Evolutionary conservation across 2,797 vertebrate genomes (phyloP).

Genomic region (Petrocephalus sullivani): DNA sequence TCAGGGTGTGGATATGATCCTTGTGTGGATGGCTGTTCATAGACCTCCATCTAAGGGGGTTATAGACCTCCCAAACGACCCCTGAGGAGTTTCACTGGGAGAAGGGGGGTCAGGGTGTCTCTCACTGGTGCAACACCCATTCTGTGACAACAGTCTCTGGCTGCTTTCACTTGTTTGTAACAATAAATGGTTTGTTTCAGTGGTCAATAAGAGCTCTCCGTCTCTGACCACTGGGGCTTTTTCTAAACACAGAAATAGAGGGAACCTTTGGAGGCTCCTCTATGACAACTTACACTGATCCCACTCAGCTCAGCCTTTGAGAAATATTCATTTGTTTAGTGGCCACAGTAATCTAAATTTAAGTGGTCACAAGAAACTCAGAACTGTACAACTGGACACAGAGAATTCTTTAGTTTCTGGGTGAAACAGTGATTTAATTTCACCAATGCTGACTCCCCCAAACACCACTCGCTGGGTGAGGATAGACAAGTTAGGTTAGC

Average conservation of each 20-base stretch:
- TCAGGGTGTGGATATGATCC: constrained; percentile 3
- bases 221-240: not conserved
- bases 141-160: not conserved
- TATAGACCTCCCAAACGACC: not conserved
- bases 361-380: not conserved
- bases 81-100: not conserved
- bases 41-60: not conserved
- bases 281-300: not conserved
- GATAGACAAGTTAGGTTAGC: not conserved
- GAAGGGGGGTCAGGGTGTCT: not conserved
- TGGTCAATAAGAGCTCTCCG: not conserved
- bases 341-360: not conserved
- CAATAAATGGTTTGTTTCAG: not conserved
- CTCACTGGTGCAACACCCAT: not conserved
- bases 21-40: not conserved
- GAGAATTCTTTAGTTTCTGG: not conserved
- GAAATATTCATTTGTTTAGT: not conserved
- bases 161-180: not conserved
- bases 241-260: not conserved
- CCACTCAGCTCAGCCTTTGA: not conserved
- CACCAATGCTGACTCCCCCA: not conserved
- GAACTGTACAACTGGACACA: not conserved
- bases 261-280: not conserved
- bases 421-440: not conserved
- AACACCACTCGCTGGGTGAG: not conserved